Conservation (phyloP, 2,888 invertebrate genomes). For the Euplexia lucipara region DNA sequence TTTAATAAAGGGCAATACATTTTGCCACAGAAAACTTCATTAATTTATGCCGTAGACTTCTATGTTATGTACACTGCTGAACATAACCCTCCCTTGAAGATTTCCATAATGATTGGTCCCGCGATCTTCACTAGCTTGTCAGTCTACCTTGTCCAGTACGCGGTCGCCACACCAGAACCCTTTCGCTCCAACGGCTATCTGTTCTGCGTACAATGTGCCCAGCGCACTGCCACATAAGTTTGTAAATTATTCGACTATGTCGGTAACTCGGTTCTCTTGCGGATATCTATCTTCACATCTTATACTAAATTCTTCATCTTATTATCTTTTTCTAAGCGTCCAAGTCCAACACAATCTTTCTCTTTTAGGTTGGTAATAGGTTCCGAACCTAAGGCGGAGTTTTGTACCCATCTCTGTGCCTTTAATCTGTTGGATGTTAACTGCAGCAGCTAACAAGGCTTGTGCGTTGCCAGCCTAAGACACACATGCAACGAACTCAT, state of each 20-base stretch:
- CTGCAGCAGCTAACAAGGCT: background rate
- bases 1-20: background rate
- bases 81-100: too few species aligned
- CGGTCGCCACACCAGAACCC: too few species aligned
- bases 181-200: too few species aligned
- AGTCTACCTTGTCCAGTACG: too few species aligned
- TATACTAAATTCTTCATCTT: background rate
- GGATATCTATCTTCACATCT: background rate
- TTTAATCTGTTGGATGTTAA: background rate
- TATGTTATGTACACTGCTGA: too few species aligned
- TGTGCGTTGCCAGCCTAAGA: constrained; percentile 14
- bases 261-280: too few species aligned
- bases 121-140: too few species aligned
- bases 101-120: too few species aligned
- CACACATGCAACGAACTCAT: constrained; percentile 27
- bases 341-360: background rate
- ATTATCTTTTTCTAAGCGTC: background rate
- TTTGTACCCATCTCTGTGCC: background rate
- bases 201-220: too few species aligned
- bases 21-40: background rate
- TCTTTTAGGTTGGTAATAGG: background rate
- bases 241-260: too few species aligned
- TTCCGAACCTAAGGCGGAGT: background rate
- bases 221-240: too few species aligned
- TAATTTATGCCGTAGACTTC: too few species aligned